Base-by-base conservation (phyloP, 2,888 invertebrate species). In the Torymus aiolomorphi region DNA sequence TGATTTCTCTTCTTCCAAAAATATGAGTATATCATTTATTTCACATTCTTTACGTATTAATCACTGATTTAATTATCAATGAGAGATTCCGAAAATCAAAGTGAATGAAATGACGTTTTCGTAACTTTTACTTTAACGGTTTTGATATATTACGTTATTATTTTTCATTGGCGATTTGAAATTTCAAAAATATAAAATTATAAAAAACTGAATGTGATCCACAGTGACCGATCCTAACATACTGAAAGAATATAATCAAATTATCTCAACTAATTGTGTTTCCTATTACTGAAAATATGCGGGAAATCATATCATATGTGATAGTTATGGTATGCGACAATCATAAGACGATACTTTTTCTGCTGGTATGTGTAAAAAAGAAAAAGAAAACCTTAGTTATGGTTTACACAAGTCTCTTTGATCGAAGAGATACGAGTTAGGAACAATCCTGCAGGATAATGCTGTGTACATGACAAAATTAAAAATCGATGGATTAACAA, bases 391-490 rank as follows among this genome's bases (percentile, higher is more conserved):
- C 14, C 16, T 66, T 54, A 49, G 24, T 67, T 71, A 51, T 73
- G 66, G 63, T 52, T 70, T 11, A 63, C n/a, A n/a, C 54, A 18
- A 13, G 24, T 65, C 62, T 80, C 75, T 76, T 79, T 20, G n/a
- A 56, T 59, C 24, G 42, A 75, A 73, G 69, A 75, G 75, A 66
- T 24, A 14, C 57, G 24, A 76, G 62, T 8, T 78, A 80, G 80
- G 77, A 80, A 80, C 80, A 80, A 75, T 78, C 49, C 71, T 69
- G 54, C 66, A 59, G 65, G 16, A 77, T 73, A 76, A 66, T 24
- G 56, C 12, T 31, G 24, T 74, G 57, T 65, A 31, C 51, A 1
- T 20, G 49, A 66, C 14, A 54, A 18, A 49, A 11, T 24, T 62
- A 14, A 62, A 62, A 24, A 14, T 20, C 12, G 14, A 24, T 62